Percentiles rank a stretch among this genome's conserved stretches.
phyloP scores from a whole-genome alignment of 2,797 vertebrate genomes.

The Anguilla obscura region DNA sequence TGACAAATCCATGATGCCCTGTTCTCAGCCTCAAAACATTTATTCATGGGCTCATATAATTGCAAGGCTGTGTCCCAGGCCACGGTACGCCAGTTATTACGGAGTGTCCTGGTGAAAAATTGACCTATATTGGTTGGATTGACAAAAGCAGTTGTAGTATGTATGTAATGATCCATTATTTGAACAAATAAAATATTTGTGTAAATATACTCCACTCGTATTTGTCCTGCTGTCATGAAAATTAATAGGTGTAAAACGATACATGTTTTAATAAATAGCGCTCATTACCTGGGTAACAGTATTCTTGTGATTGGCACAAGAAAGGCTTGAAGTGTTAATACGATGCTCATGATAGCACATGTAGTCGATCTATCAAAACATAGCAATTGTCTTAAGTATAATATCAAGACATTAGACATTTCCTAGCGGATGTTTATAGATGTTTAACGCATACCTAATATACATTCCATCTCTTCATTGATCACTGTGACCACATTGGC shows the following conservation, averaged over 20 bases:
- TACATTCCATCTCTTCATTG: not conserved
- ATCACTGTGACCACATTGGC: not conserved
- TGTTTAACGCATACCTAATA: not conserved
- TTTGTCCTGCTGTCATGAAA: not conserved
- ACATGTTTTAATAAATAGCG: not conserved
- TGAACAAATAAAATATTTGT: no score
- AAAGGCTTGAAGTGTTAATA: not conserved
- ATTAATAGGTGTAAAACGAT: not conserved
- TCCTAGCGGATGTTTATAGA: not conserved
- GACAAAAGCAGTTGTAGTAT: not conserved
- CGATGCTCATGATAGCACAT: not conserved
- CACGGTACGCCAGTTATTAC: not conserved
- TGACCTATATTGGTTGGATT: not conserved
- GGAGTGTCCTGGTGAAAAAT: not conserved
- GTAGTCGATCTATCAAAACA: not conserved
- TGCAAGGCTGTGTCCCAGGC: not conserved
- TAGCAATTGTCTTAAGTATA: not conserved
- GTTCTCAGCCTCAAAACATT: not conserved
- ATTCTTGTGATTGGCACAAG: not conserved
- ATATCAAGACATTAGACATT: not conserved
- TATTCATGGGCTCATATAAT: constrained; percentile 8
- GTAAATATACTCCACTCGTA: not conserved
- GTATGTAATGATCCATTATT: not conserved
- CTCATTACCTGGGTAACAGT: not conserved
- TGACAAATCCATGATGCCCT: constrained; percentile 18